Conservation (phyloP, 2,113 vertebrate species). For the Dasyornis broadbenti region DNA sequence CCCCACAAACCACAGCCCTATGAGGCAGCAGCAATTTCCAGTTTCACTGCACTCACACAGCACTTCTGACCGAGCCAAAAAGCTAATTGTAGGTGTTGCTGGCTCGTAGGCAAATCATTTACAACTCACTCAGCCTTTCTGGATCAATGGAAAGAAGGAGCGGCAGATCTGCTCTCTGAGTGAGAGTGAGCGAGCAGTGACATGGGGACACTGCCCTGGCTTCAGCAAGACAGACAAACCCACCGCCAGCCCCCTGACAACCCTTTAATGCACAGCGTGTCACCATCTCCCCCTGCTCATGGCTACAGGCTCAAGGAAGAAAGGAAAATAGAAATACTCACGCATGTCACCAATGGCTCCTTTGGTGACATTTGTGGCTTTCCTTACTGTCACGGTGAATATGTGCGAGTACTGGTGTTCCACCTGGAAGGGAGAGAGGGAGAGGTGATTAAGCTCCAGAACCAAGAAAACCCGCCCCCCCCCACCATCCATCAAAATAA, state of each 20-base stretch:
- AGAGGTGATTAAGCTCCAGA: slow-evolving; percentile 9
- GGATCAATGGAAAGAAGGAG: neutral
- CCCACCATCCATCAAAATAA: neutral
- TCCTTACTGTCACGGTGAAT: slow-evolving; percentile 84
- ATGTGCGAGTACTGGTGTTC: slow-evolving; percentile 94
- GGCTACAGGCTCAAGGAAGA: neutral
- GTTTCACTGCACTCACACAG: neutral
- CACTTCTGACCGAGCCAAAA: neutral
- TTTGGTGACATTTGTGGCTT: slow-evolving; percentile 92
- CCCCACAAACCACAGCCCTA: slow-evolving; percentile 17
- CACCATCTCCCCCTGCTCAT: neutral
- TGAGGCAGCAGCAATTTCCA: neutral
- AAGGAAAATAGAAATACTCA: slow-evolving; percentile 73
- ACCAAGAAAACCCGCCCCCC: neutral
- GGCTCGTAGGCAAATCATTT: neutral
- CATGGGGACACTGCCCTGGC: neutral
- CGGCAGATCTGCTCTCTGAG: neutral
- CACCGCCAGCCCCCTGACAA: neutral
- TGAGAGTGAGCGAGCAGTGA: neutral
- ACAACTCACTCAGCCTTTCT: neutral
- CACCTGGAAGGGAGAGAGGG: slow-evolving; percentile 78
- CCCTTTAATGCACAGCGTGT: neutral
- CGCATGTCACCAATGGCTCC: slow-evolving; percentile 91
- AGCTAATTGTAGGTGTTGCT: neutral
- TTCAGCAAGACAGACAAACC: neutral